Percentiles rank a stretch among this genome's conserved stretches.
Conservation (phyloP, 1,140 invertebrate genomes). For the Bombus pyrosoma region DNA sequence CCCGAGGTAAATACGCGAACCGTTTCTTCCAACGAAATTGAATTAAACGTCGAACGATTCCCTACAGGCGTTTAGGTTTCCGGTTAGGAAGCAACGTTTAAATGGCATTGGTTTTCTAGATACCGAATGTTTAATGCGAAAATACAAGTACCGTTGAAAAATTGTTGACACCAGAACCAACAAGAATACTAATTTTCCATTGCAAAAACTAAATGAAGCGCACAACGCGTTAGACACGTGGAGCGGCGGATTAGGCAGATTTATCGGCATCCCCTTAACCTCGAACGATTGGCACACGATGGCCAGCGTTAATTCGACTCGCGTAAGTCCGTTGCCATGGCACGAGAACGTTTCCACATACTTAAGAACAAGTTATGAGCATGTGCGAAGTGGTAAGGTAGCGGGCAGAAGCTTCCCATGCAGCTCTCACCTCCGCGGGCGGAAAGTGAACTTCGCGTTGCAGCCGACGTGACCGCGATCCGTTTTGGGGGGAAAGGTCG, state of each 20-base stretch:
- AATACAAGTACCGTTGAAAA: too few relatives aligned
- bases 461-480: slow-evolving; percentile 68
- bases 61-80: too few relatives aligned
- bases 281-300: background rate
- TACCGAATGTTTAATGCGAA: too few relatives aligned
- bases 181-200: too few relatives aligned
- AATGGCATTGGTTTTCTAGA: too few relatives aligned
- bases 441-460: slow-evolving; percentile 77
- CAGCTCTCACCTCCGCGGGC: slow-evolving; percentile 82
- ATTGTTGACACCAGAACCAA: too few relatives aligned
- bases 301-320: slow-evolving; percentile 23
- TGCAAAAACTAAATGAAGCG: too few relatives aligned
- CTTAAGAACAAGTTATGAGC: slow-evolving; percentile 59
- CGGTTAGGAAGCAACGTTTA: too few relatives aligned
- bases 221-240: background rate
- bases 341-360: slow-evolving; percentile 58
- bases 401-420: slow-evolving; percentile 82
- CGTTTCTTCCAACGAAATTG: background rate
- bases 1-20: slow-evolving; percentile 2
- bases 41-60: background rate
- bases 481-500: slow-evolving; percentile 77
- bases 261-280: slow-evolving; percentile 27
- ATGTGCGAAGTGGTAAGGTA: slow-evolving; percentile 71
- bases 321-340: slow-evolving; percentile 19
- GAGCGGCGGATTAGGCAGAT: background rate